These are phyloP conservation scores for Torymus auratus DNA, from an alignment of 2,888 invertebrate genomes.

Conservation along the genomic window DNA sequence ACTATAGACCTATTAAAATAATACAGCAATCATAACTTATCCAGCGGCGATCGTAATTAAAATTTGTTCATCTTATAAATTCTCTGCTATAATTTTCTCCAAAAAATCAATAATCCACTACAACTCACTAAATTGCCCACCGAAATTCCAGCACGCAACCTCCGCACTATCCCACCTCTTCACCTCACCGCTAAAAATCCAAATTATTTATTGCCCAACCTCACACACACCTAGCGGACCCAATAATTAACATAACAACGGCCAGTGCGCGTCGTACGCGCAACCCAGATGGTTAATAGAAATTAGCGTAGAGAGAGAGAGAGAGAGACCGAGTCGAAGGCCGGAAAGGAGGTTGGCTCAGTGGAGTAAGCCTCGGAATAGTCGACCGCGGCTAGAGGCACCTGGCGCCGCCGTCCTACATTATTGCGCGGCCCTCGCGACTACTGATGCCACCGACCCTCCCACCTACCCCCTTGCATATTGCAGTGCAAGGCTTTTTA, in stretches of 20 bases:
- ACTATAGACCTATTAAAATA: too few relatives aligned
- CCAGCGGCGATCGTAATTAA: too few relatives aligned
- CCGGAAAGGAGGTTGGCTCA: constrained; percentile 62
- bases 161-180: too few relatives aligned
- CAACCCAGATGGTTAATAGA: constrained; percentile 28
- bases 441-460: constrained; percentile 18
- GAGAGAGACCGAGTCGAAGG: constrained; percentile 5
- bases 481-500: constrained; percentile 4
- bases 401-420: constrained; percentile 64
- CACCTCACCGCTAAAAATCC: too few relatives aligned
- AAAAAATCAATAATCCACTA: too few relatives aligned
- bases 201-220: constrained; percentile 3
- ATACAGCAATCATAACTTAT: too few relatives aligned
- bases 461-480: constrained; percentile 5
- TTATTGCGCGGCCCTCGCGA: constrained; percentile 24
- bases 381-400: constrained; percentile 68
- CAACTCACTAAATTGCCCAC: too few relatives aligned
- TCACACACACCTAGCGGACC: too few relatives aligned
- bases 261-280: background rate
- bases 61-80: too few relatives aligned
- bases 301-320: constrained; percentile 38
- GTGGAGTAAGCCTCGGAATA: constrained; percentile 67
- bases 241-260: constrained; percentile 38
- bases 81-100: too few relatives aligned
- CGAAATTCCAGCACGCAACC: too few relatives aligned